A percentile compares a stretch with the other conserved stretches of the same genome.
Conservation (phyloP, 2,888 invertebrate genomes). For the Harpagoxenus sublaevis region DNA sequence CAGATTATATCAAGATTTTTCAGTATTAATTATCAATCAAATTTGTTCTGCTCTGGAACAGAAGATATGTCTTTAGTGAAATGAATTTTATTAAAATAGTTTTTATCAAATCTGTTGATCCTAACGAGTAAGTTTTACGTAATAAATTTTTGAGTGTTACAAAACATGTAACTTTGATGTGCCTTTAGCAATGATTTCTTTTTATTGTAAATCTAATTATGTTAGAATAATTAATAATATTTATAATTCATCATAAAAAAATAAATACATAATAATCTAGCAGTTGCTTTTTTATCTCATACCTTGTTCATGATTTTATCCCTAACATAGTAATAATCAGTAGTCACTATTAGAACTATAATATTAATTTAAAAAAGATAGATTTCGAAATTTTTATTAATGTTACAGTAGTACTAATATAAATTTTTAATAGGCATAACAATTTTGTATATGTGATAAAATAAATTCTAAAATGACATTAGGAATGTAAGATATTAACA, state of each 20-base stretch:
- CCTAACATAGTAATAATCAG: not conserved
- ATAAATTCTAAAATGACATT: not conserved
- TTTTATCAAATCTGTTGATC: conserved; percentile 72
- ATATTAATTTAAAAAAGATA: not conserved
- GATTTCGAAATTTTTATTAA: conserved; percentile 14
- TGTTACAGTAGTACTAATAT: not conserved
- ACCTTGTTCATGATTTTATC: not conserved
- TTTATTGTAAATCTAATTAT: conserved; percentile 75
- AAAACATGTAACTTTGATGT: conserved; percentile 74
- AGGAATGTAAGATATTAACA: conserved; percentile 4
- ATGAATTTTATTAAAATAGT: conserved; percentile 67
- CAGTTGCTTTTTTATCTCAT: not conserved
- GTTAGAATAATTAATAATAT: conserved; percentile 74
- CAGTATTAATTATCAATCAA: conserved; percentile 47
- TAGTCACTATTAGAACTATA: not conserved
- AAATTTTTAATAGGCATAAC: conserved; percentile 6
- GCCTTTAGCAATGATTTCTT: conserved; percentile 75
- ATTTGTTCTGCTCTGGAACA: conserved; percentile 64
- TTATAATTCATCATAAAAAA: conserved; percentile 73
- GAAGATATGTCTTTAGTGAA: conserved; percentile 65
- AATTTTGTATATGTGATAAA: conserved; percentile 3
- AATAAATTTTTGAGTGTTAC: conserved; percentile 71
- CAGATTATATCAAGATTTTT: conserved; percentile 43
- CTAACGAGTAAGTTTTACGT: conserved; percentile 66
- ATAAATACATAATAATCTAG: conserved; percentile 58